Base-by-base conservation (phyloP, 2,888 invertebrate species). In the Endomychus coccineus region DNA sequence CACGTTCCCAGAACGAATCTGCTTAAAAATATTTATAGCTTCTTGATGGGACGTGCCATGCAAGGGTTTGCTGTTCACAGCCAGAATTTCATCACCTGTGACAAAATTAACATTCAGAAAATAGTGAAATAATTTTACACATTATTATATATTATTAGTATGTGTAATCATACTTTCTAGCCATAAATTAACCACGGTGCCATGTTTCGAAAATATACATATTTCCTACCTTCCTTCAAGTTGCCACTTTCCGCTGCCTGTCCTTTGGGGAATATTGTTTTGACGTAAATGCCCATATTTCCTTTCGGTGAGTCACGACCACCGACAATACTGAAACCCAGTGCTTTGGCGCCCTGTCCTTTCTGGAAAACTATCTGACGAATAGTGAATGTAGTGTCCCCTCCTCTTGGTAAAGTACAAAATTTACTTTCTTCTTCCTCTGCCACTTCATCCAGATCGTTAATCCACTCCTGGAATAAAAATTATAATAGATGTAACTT, bases 281-380 rank as follows among this genome's bases (percentile, higher is more conserved):
- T 86, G 3, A 91, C 85, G 63, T 84, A 89, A 61, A 91, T 88
- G 27, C 89, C 89, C 77, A 89, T 83, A 61, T 80, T 80, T 27
- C 88, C 89, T 64, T 84, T 84, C 0, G 88, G 84, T 2, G 88
- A 87, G 65, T 90, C 90, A 31, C 80, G 77, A 28, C 90, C 91
- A 33, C 90, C 91, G 16, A 90, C 90, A 51, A 90, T 87, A 60
- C 88, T 89, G 62, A 91, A 90, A 21, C 90, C 90, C 32, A 90
- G 71, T 36, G 88, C 87, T 64, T 87, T 89, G 54, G 83, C 80
- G 16, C 87, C 84, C 3, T 75, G 75, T 16, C 89, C 89, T 66
- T 90, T 90, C 67, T 81, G 80, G 61, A 86, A 86, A 19, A 53
- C 43, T 49, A 54, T 44, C 36, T 56, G 62, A 15, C 61, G 55